Evolutionary conservation across 2,888 invertebrate genomes (phyloP).

Genomic region (Melanargia galathea): DNA sequence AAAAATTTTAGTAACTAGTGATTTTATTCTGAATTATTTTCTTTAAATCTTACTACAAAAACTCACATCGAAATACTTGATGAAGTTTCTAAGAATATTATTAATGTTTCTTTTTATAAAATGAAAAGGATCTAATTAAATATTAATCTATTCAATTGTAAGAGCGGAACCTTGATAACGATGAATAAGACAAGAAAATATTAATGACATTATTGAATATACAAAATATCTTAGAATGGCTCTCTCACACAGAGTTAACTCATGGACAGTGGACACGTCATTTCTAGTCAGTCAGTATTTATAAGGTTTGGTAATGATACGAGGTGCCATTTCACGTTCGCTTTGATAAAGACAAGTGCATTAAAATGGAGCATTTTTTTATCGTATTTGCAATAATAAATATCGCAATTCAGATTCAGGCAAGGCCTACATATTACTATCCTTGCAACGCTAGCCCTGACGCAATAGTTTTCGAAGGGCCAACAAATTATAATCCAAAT

Average conservation of each 20-base stretch:
- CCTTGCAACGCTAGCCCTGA: constrained; percentile 50
- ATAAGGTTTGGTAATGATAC: constrained; percentile 21
- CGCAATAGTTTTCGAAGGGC: constrained; percentile 61
- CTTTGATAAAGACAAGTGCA: constrained; percentile 17
- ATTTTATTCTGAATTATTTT: too few relatives aligned
- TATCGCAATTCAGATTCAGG: constrained; percentile 25
- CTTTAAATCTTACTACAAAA: too few relatives aligned
- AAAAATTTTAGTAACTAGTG: too few relatives aligned
- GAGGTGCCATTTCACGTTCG: constrained; percentile 28
- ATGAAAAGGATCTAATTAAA: not conserved
- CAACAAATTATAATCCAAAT: constrained; percentile 52
- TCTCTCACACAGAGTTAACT: constrained; percentile 24
- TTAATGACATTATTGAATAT: not conserved
- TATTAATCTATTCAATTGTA: not conserved
- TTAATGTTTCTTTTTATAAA: not conserved
- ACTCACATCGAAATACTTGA: not conserved
- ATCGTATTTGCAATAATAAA: constrained; percentile 22
- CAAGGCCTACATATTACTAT: constrained; percentile 51
- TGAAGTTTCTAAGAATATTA: not conserved
- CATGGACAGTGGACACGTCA: constrained; percentile 25
- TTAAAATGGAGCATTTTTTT: constrained; percentile 20
- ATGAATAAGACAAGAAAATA: constrained; percentile 18
- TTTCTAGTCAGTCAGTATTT: constrained; percentile 26
- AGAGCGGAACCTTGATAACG: constrained; percentile 12
- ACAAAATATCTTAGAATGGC: constrained; percentile 25